These are phyloP conservation scores for Drosophila orena DNA, from an alignment of 1,140 invertebrate species.

Conservation along the genomic window DNA sequence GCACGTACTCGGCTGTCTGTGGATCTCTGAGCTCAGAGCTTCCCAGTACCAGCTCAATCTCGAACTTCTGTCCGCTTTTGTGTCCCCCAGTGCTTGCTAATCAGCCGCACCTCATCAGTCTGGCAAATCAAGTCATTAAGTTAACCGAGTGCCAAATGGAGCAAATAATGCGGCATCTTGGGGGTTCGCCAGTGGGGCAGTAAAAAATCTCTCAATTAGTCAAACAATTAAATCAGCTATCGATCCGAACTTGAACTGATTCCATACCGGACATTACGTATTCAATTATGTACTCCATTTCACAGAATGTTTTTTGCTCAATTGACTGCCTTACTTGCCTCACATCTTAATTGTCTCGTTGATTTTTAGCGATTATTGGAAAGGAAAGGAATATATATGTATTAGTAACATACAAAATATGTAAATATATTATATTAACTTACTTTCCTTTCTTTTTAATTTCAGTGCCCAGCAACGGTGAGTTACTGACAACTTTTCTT, in stretches of 20 bases:
- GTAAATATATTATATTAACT: neutral
- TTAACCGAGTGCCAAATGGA: slow-evolving; percentile 78
- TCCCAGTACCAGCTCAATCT: neutral
- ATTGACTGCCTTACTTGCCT: neutral
- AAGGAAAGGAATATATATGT: no score
- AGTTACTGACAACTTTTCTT: slow-evolving; percentile 19
- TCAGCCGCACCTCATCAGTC: slow-evolving; percentile 74
- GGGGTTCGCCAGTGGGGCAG: slow-evolving; percentile 60
- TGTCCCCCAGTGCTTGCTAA: slow-evolving; percentile 57
- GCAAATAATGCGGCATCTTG: slow-evolving; percentile 74
- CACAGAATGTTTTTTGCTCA: neutral
- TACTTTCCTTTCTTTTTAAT: slow-evolving; percentile 15
- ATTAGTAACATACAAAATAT: no score
- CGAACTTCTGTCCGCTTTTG: neutral
- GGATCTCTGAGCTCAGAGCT: slow-evolving; percentile 10
- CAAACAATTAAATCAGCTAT: slow-evolving; percentile 84
- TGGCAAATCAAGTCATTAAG: slow-evolving; percentile 81
- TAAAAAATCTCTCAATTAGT: slow-evolving; percentile 85
- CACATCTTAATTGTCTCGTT: slow-evolving; percentile 30
- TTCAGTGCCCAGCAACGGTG: slow-evolving; percentile 79
- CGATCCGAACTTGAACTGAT: slow-evolving; percentile 63
- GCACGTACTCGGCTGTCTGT: slow-evolving; percentile 61
- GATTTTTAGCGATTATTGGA: no score
- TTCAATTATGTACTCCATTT: slow-evolving; percentile 33
- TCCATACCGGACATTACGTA: slow-evolving; percentile 52